These are phyloP conservation scores for Stigmatopora nigra DNA, from an alignment of 2,113 vertebrate genomes.

Conservation along the genomic window DNA sequence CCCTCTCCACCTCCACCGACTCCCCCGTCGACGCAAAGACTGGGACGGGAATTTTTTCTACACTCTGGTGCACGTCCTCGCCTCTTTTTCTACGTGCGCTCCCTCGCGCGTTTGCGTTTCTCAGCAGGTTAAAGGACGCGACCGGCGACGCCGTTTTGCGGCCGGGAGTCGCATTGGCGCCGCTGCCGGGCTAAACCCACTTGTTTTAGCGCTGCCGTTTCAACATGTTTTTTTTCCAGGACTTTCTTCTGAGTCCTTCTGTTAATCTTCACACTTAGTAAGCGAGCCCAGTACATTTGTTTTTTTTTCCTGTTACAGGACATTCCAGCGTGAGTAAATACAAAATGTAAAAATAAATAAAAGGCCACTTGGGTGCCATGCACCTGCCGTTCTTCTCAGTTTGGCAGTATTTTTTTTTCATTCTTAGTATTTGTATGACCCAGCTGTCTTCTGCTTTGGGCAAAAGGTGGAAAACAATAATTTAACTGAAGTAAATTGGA, in stretches of 20 bases:
- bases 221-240: not conserved
- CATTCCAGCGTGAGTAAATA: slow-evolving; percentile 42
- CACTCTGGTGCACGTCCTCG: slow-evolving; percentile 30
- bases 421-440: not conserved
- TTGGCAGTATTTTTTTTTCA: not conserved
- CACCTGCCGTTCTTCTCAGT: slow-evolving; percentile 25
- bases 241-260: not conserved
- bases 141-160: not conserved
- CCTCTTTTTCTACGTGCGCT: slow-evolving; percentile 33
- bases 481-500: not conserved
- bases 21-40: slow-evolving; percentile 4
- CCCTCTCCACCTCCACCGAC: slow-evolving; percentile 19
- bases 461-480: not conserved
- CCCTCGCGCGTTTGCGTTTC: not conserved
- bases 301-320: not conserved
- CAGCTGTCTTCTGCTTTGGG: not conserved
- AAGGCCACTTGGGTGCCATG: slow-evolving; percentile 34
- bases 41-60: slow-evolving; percentile 43
- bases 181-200: not conserved
- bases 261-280: not conserved
- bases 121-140: not conserved
- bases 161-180: not conserved
- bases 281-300: not conserved
- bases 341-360: slow-evolving; percentile 19
- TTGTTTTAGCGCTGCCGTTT: not conserved